These are phyloP conservation scores for Elephas maximus DNA, from an alignment of 2,113 vertebrate species.

Conservation along the genomic window DNA sequence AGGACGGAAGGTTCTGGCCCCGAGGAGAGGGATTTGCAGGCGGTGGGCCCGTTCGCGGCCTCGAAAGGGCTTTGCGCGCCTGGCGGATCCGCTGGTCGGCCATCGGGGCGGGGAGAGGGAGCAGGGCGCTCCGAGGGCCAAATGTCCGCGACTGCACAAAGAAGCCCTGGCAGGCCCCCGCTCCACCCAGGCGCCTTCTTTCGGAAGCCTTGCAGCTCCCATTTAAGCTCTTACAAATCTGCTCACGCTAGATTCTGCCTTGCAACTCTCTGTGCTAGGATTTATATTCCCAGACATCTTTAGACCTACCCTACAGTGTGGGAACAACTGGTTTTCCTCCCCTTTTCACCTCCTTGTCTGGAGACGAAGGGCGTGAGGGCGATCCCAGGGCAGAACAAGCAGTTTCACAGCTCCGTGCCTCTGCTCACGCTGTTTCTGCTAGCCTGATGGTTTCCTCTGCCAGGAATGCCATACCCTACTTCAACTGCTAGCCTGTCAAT, in stretches of 20 bases:
- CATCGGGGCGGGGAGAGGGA: background rate
- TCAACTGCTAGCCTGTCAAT: background rate
- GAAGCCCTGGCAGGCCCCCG: background rate
- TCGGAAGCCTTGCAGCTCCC: background rate
- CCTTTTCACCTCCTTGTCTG: background rate
- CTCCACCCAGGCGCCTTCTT: background rate
- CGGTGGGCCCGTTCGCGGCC: background rate
- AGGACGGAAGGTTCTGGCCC: background rate
- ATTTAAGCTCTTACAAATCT: background rate
- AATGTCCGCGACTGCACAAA: fast-evolving
- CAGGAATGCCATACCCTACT: background rate
- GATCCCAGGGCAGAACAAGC: background rate
- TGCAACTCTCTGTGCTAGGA: background rate
- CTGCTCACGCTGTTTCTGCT: background rate
- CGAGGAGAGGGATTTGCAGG: background rate
- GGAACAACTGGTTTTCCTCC: background rate
- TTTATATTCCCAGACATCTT: background rate
- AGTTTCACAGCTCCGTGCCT: background rate
- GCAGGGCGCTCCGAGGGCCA: background rate
- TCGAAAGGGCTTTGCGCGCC: background rate
- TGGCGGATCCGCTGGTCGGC: background rate
- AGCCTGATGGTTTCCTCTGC: background rate
- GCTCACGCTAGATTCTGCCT: background rate
- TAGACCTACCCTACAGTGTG: background rate
- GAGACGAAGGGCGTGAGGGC: background rate